Evolutionary conservation across 2,113 vertebrate species (phyloP).

Genomic region (Lucifuga dentata): DNA sequence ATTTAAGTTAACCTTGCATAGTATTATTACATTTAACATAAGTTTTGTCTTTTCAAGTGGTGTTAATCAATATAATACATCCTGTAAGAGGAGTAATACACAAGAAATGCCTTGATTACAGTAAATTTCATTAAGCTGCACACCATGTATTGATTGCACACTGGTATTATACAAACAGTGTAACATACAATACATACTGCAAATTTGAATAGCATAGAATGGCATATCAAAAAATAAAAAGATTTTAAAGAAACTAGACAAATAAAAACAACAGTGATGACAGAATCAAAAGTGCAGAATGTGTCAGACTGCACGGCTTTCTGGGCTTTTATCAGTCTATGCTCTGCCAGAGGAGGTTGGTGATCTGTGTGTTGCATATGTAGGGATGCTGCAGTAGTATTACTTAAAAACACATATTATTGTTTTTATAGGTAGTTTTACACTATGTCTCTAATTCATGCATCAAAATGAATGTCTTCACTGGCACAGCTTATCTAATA

Average conservation of each 20-base stretch:
- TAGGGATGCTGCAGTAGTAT: conserved; percentile 80
- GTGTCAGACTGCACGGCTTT: conserved; percentile 73
- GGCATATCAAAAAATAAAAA: conserved; percentile 73
- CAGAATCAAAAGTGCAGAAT: conserved; percentile 77
- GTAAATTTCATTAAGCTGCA: not conserved
- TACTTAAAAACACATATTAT: no score
- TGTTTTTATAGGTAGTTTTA: no score
- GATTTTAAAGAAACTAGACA: conserved; percentile 64
- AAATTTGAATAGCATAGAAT: no score
- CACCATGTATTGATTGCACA: not conserved
- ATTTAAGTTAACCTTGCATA: no score
- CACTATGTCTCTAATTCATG: no score
- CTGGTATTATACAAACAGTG: no score
- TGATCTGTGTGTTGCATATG: conserved; percentile 32
- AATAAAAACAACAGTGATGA: conserved; percentile 76
- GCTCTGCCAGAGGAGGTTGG: conserved; percentile 42
- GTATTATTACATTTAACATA: no score
- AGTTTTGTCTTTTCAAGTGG: conserved; percentile 8
- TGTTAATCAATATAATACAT: not conserved
- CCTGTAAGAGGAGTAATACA: not conserved
- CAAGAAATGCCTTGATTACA: not conserved
- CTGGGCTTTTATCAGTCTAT: conserved; percentile 53
- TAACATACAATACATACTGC: no score
- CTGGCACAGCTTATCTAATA: conserved; percentile 26
- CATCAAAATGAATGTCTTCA: conserved; percentile 5